Conservation (phyloP, 2,113 vertebrate genomes). For the Bubalus kerabau region DNA sequence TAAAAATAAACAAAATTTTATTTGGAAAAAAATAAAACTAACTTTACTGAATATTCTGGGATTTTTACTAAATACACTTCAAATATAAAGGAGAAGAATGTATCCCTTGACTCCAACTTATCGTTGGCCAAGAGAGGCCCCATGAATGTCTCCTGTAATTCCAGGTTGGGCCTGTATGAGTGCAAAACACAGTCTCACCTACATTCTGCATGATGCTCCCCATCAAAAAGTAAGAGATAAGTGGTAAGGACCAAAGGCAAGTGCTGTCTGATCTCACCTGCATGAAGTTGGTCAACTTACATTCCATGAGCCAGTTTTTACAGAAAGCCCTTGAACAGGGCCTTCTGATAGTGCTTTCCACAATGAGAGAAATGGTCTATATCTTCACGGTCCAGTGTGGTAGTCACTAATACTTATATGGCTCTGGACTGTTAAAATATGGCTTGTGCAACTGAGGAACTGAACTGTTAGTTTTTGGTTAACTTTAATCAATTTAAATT, state of each 20-base stretch:
- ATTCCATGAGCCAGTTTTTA: neutral
- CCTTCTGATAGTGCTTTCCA: neutral
- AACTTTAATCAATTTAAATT: neutral
- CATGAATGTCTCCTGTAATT: neutral
- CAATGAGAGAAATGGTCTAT: neutral
- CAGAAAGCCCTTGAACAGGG: neutral
- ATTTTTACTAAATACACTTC: neutral
- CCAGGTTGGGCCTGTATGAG: neutral
- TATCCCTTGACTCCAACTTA: neutral
- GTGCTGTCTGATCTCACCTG: neutral
- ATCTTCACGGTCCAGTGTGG: neutral
- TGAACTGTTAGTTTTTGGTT: neutral
- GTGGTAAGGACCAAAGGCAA: neutral
- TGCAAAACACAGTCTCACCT: neutral
- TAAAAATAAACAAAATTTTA: neutral
- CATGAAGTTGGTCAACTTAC: neutral
- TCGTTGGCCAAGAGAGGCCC: neutral
- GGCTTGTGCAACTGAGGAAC: neutral
- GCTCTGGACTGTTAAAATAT: neutral
- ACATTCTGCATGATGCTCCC: neutral
- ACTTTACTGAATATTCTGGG: neutral
- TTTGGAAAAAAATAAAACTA: neutral
- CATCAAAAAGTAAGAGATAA: neutral
- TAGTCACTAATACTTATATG: neutral
- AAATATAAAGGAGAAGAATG: neutral